These are phyloP conservation scores for Globia sparganii DNA, from an alignment of 2,888 invertebrate species.

Conservation along the genomic window DNA sequence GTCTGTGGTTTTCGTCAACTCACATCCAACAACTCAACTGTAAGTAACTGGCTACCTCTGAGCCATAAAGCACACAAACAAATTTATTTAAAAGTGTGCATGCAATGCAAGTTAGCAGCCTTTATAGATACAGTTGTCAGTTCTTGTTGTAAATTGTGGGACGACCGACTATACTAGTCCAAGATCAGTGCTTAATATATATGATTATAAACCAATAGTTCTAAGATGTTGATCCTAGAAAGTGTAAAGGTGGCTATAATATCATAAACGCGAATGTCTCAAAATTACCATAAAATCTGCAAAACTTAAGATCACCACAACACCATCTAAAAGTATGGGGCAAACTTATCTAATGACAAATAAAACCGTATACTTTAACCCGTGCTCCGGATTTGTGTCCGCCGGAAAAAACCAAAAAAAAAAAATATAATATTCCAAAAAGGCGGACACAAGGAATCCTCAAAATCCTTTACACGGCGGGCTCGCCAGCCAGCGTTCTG, in stretches of 20 bases:
- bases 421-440: conserved; percentile 41
- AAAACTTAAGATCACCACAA: conserved; percentile 64
- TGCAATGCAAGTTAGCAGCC: no score
- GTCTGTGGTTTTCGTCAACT: no score
- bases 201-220: not conserved
- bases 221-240: not conserved
- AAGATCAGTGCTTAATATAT: not conserved
- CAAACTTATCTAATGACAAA: conserved; percentile 71
- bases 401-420: conserved; percentile 46
- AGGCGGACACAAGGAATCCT: conserved; percentile 62
- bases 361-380: conserved; percentile 81
- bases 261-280: not conserved
- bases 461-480: conserved; percentile 62
- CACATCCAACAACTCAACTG: no score
- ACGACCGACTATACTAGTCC: not conserved
- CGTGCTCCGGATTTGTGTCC: conserved; percentile 71
- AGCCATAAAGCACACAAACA: no score
- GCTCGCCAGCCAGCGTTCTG: conserved; percentile 72
- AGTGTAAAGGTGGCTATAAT: no score
- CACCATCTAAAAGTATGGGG: conserved; percentile 71
- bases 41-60: no score
- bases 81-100: not conserved
- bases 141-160: no score
- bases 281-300: not conserved
- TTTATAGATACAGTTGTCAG: not conserved